Base-by-base conservation (phyloP, 2,888 invertebrate species). In the Clepsis dumicolana region DNA sequence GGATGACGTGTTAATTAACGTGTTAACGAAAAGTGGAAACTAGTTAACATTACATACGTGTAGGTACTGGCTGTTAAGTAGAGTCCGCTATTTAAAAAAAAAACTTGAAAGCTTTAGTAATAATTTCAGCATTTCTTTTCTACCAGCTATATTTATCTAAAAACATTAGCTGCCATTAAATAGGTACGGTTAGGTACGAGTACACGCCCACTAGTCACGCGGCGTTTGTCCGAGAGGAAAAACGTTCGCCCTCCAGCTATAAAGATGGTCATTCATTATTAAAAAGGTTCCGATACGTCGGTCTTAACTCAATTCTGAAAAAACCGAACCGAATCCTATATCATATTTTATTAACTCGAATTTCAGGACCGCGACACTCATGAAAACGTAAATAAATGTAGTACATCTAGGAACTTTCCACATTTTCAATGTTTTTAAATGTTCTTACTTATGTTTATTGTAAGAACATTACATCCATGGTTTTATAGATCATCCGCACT, bases 181-280 rank as follows among this genome's bases (percentile, higher is more conserved):
- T n/a, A n/a, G n/a, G n/a, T n/a, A n/a, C n/a, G n/a, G n/a, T 32
- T 61, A 48, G 29, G 38, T 57, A 50, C 50, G 65, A 21, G 25
- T 50, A 50, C 29, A 59, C 16, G 10, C 35, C 48, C 48, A 24
- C 48, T 50, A 35, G 52, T 35, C 61, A 48, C 44, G 8, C 18
- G 18, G n/a, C 53, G 44, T 18, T 50, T 48, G 54, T 54, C 27
- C 35, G 44, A 21, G 35, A 25, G 25, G 35, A 66, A 66, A 56
- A 66, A 35, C 35, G 35, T 62, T 48, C 56, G 16, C 29, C 25
- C 35, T 44, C 27, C 54, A 44, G 66, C 61, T 12, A 66, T 66
- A 66, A 66, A 54, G 48, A 61, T 62, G 50, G 50, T 25, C 56
- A 67, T 67, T 67, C 21, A 38, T 67, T 67, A 67, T 67, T 62